Conservation (phyloP, 2,797 vertebrate species). For the Peromyscus eremicus region DNA sequence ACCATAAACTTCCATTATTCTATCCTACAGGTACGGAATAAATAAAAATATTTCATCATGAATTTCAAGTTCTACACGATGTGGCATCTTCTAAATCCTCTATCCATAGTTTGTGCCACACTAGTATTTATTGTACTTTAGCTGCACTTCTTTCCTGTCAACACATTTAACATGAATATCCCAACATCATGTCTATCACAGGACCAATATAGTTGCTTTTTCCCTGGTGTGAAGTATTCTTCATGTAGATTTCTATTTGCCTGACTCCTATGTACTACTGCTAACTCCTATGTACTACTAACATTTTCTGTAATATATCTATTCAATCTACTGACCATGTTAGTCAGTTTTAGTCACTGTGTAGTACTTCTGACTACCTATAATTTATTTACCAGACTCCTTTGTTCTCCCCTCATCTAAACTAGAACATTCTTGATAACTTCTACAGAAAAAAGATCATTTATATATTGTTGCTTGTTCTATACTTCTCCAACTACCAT, state of each 20-base stretch:
- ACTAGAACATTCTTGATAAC: neutral
- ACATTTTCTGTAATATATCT: slow-evolving; percentile 7
- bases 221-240: neutral
- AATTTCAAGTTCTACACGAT: neutral
- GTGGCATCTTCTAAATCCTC: neutral
- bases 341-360: slow-evolving; percentile 27
- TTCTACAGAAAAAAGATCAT: neutral
- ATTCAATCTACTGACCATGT: neutral
- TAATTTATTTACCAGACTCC: slow-evolving; percentile 33
- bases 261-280: neutral
- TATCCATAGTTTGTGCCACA: neutral
- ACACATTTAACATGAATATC: neutral
- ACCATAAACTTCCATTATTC: neutral
- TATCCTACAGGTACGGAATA: neutral
- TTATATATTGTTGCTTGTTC: neutral
- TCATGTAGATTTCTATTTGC: neutral
- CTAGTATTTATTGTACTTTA: neutral
- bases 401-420: slow-evolving; percentile 26
- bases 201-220: neutral
- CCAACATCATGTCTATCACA: neutral
- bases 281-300: neutral
- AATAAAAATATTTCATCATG: neutral
- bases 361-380: slow-evolving; percentile 7
- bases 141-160: neutral
- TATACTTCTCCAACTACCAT: neutral